A percentile compares a stretch with the other conserved stretches of the same genome.
phyloP scores from a whole-genome alignment of 2,888 invertebrate genomes.

The Netelia inedita region DNA sequence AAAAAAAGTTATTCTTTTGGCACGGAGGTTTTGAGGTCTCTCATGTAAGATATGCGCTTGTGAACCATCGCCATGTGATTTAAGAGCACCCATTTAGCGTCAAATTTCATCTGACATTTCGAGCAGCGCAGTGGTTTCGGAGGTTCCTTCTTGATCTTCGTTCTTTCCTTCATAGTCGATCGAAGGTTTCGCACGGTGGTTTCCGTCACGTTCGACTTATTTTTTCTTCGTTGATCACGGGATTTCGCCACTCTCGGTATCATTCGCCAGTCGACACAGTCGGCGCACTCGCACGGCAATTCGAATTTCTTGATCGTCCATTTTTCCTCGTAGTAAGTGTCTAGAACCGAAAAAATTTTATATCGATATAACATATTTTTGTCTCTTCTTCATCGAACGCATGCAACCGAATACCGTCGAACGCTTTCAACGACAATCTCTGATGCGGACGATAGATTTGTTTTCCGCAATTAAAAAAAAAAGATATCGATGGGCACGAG shows the following conservation, averaged over 20 bases:
- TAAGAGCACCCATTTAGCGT: constrained; percentile 32
- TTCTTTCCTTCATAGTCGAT: background rate
- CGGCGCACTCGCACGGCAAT: constrained; percentile 89
- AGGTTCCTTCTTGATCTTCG: background rate
- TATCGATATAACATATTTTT: background rate
- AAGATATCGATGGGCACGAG: too few relatives aligned
- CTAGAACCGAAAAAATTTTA: constrained; percentile 40
- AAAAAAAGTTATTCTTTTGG: background rate
- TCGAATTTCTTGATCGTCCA: constrained; percentile 90
- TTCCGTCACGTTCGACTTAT: constrained; percentile 59
- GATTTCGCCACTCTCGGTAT: constrained; percentile 40
- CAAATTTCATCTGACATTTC: constrained; percentile 32
- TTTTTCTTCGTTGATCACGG: constrained; percentile 58
- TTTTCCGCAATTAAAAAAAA: too few relatives aligned
- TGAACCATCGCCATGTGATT: constrained; percentile 52
- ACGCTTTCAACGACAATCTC: background rate
- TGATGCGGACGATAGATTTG: too few relatives aligned
- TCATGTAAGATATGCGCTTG: constrained; percentile 33
- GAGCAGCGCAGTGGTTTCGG: constrained; percentile 58
- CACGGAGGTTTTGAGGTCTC: constrained; percentile 23
- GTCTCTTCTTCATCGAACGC: background rate
- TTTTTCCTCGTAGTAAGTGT: constrained; percentile 77
- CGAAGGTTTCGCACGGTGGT: background rate
- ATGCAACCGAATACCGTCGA: background rate
- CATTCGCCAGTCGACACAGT: constrained; percentile 80